phyloP scores from a whole-genome alignment of 2,113 vertebrate genomes.

The Scomber japonicus region DNA sequence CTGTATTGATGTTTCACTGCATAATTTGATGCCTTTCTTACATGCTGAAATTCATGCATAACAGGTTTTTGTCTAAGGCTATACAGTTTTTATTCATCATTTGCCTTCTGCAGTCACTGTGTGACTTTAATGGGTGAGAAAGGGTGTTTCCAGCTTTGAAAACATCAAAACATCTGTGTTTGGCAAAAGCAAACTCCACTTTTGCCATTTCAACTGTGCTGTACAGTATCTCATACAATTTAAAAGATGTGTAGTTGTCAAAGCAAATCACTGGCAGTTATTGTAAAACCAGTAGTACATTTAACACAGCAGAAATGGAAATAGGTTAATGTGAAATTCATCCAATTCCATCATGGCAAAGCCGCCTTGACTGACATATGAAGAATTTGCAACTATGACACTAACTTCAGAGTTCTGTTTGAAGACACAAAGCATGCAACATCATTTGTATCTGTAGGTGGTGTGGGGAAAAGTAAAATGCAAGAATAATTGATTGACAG shows the following conservation, averaged over 20 bases:
- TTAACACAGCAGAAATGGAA: not conserved
- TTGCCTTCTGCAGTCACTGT: not conserved
- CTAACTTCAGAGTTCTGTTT: not conserved
- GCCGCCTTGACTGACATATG: not conserved
- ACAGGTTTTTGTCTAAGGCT: not conserved
- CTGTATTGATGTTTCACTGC: slow-evolving; percentile 33
- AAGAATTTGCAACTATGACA: not conserved
- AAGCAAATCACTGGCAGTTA: not conserved
- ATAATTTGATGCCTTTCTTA: slow-evolving; percentile 28
- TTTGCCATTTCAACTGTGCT: not conserved
- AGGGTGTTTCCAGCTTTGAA: slow-evolving; percentile 11
- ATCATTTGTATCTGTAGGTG: not conserved
- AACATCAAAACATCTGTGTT: not conserved
- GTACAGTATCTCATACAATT: not conserved
- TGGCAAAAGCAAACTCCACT: not conserved
- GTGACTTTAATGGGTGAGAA: slow-evolving; percentile 15
- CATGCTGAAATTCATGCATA: slow-evolving; percentile 10
- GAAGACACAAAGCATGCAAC: slow-evolving; percentile 4
- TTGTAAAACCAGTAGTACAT: not conserved
- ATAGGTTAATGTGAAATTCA: not conserved
- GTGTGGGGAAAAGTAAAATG: slow-evolving; percentile 1
- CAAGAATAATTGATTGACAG: slow-evolving; percentile 15
- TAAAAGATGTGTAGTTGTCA: not conserved
- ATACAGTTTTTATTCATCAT: not conserved
- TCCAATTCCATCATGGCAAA: not conserved